A percentile compares a stretch with the other conserved stretches of the same genome.
Conservation (phyloP, 2,888 invertebrate species). For the Lasioglossum zephyrum region DNA sequence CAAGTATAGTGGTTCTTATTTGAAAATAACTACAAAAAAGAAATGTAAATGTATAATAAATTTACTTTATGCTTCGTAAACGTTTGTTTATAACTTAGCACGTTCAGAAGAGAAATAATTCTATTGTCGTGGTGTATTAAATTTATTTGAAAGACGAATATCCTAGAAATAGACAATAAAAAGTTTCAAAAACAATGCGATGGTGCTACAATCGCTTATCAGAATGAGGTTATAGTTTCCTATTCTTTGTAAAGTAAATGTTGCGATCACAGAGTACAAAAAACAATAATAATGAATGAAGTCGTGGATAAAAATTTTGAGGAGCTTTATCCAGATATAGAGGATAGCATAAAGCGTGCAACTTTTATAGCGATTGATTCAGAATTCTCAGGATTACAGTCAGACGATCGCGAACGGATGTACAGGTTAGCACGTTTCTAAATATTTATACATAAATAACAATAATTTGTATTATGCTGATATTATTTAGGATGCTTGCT, state of each 20-base stretch:
- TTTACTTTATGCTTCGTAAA: not conserved
- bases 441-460: not conserved
- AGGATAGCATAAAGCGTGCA: constrained; percentile 86
- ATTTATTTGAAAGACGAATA: not conserved
- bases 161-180: not conserved
- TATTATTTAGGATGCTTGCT: not conserved
- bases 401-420: constrained; percentile 84
- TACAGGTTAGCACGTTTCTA: constrained; percentile 84
- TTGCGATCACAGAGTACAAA: not conserved
- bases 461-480: not conserved
- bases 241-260: not conserved
- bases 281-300: constrained; percentile 85
- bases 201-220: not conserved
- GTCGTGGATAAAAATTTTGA: constrained; percentile 88
- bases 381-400: constrained; percentile 89
- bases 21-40: too few species aligned
- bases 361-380: constrained; percentile 89
- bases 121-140: not conserved
- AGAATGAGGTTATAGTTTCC: not conserved
- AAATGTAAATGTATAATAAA: not conserved
- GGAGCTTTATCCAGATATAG: constrained; percentile 86
- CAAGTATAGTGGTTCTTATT: too few species aligned
- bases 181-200: not conserved
- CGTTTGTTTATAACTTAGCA: not conserved
- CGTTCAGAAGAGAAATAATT: not conserved